Evolutionary conservation across 2,797 vertebrate species (phyloP).

Genomic region (Rhyacichthys aspro): DNA sequence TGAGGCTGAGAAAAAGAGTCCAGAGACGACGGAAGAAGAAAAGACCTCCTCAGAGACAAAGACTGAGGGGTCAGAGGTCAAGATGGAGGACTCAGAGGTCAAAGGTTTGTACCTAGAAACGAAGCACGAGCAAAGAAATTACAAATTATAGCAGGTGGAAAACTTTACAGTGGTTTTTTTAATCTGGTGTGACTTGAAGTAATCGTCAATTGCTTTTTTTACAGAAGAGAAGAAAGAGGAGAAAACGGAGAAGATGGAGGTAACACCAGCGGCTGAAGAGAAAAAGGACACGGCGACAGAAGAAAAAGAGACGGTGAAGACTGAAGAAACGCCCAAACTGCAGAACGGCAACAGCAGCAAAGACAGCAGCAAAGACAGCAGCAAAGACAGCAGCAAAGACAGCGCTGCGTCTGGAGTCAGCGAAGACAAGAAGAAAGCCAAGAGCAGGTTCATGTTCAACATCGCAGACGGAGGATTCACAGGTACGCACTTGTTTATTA

Average conservation of each 20-base stretch:
- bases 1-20: constrained; percentile 62
- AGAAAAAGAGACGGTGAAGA: constrained; percentile 69
- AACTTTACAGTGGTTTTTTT: no score
- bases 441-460: constrained; percentile 98
- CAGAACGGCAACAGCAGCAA: constrained; percentile 92
- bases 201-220: neutral
- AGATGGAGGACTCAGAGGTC: constrained; percentile 63
- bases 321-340: constrained; percentile 86
- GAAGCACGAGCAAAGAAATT: no score
- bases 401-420: constrained; percentile 30
- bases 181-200: neutral
- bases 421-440: constrained; percentile 94
- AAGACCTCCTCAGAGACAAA: constrained; percentile 61
- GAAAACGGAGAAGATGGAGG: constrained; percentile 77
- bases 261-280: constrained; percentile 71
- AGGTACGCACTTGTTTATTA: constrained; percentile 77
- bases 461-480: constrained; percentile 99
- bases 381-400: constrained; percentile 66
- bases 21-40: constrained; percentile 56
- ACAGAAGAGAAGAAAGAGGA: constrained; percentile 77
- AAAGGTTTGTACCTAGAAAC: no score
- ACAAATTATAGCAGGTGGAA: no score
- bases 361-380: constrained; percentile 88
- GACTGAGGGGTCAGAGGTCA: constrained; percentile 67
- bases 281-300: constrained; percentile 83